Percentiles rank a stretch among this genome's conserved stretches.
Conservation (phyloP, 2,113 vertebrate species). For the Pelobates fuscus region DNA sequence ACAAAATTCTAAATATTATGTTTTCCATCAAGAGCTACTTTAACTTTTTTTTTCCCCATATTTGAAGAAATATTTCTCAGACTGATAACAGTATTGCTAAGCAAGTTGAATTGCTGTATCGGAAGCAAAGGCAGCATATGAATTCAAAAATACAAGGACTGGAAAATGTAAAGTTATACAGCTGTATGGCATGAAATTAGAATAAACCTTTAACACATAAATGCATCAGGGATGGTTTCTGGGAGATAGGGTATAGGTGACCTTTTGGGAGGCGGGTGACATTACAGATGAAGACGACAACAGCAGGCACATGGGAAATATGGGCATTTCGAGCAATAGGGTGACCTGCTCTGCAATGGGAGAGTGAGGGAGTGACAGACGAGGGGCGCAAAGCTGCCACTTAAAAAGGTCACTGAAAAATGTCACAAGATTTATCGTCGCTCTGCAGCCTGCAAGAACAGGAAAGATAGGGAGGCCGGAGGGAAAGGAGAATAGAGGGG, state of each 20-base stretch:
- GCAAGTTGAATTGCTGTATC: too few species aligned
- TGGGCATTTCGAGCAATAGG: neutral
- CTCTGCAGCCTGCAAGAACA: slow-evolving; percentile 20
- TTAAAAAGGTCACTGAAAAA: slow-evolving; percentile 47
- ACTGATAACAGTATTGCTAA: too few species aligned
- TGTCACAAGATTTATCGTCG: slow-evolving; percentile 49
- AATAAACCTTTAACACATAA: neutral
- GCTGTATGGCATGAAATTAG: neutral
- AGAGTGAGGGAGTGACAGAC: slow-evolving; percentile 32
- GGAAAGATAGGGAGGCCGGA: slow-evolving; percentile 20
- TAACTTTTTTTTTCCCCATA: too few species aligned
- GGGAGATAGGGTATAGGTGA: slow-evolving; percentile 2
- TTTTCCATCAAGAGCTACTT: too few species aligned
- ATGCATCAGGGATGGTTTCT: neutral
- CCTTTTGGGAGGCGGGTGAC: slow-evolving; percentile 37
- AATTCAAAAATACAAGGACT: too few species aligned
- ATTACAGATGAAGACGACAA: slow-evolving; percentile 33
- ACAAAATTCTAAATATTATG: too few species aligned
- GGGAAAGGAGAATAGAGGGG: neutral
- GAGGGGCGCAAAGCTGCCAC: slow-evolving; percentile 40
- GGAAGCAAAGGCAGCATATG: too few species aligned
- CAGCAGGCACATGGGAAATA: neutral
- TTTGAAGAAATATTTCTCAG: too few species aligned
- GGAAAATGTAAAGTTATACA: too few species aligned
- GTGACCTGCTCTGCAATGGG: slow-evolving; percentile 22